phyloP scores from a whole-genome alignment of 2,113 vertebrate genomes.

The Pardalotus punctatus region DNA sequence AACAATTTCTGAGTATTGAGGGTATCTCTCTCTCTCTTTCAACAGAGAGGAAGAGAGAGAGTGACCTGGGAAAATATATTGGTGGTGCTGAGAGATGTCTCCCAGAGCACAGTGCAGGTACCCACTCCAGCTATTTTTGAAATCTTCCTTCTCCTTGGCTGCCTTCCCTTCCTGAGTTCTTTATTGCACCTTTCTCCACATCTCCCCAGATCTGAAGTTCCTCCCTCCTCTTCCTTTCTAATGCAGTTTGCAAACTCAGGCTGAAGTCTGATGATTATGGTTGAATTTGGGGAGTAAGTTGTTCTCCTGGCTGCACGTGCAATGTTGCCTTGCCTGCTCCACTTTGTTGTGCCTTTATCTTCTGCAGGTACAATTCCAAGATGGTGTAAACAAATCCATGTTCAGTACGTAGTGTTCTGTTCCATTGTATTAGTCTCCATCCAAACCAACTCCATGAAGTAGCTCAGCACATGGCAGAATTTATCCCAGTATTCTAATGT shows the following conservation, averaged over 20 bases:
- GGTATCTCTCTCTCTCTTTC: not conserved
- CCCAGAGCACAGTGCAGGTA: not conserved
- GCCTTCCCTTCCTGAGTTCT: not conserved
- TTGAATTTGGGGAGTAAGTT: not conserved
- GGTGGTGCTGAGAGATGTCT: not conserved
- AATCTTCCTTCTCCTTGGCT: not conserved
- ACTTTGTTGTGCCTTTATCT: not conserved
- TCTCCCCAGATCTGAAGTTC: not conserved
- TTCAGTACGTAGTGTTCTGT: not conserved
- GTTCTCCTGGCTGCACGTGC: not conserved
- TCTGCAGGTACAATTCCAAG: not conserved
- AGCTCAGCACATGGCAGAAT: not conserved
- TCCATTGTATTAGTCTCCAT: not conserved
- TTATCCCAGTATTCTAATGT: not conserved
- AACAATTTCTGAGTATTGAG: not conserved
- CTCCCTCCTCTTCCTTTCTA: not conserved
- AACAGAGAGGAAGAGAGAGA: not conserved
- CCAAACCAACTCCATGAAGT: accelerated
- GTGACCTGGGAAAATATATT: not conserved
- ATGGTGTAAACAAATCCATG: not conserved
- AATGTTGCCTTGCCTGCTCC: not conserved
- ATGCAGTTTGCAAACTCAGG: not conserved
- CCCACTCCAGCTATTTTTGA: not conserved
- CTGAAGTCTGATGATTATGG: not conserved
- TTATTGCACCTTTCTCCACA: not conserved